Evolutionary conservation across 2,888 invertebrate species (phyloP).

Genomic region (Drymonia ruficornis): DNA sequence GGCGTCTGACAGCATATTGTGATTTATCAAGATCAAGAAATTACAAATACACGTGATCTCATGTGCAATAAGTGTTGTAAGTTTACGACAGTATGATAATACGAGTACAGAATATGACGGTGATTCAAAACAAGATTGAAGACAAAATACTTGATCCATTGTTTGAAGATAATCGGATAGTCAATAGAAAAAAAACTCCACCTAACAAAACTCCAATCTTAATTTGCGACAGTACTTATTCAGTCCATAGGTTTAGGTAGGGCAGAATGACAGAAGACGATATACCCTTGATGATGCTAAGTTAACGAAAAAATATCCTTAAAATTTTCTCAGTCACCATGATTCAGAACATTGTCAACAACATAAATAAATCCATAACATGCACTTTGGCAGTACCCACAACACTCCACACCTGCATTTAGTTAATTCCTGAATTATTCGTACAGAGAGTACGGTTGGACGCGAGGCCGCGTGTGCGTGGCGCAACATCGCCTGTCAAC

Average conservation of each 20-base stretch:
- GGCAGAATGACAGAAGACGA: no score
- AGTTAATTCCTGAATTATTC: constrained; percentile 48
- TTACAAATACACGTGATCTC: constrained; percentile 22
- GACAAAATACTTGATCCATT: no score
- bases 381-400: constrained; percentile 43
- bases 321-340: background rate
- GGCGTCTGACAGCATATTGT: constrained; percentile 17
- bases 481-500: constrained; percentile 48
- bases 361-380: constrained; percentile 9
- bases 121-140: no score
- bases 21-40: background rate
- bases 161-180: no score
- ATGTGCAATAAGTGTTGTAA: constrained; percentile 8
- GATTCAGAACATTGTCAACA: background rate
- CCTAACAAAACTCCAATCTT: no score
- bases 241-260: no score
- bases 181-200: no score
- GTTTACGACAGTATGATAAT: constrained; percentile 6
- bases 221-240: no score
- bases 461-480: constrained; percentile 35
- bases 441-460: constrained; percentile 42
- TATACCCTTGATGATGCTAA: no score
- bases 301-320: background rate
- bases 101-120: no score
- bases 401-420: constrained; percentile 44